Base-by-base conservation (phyloP, 2,113 vertebrate species). In the Ancistrus triradiatus region DNA sequence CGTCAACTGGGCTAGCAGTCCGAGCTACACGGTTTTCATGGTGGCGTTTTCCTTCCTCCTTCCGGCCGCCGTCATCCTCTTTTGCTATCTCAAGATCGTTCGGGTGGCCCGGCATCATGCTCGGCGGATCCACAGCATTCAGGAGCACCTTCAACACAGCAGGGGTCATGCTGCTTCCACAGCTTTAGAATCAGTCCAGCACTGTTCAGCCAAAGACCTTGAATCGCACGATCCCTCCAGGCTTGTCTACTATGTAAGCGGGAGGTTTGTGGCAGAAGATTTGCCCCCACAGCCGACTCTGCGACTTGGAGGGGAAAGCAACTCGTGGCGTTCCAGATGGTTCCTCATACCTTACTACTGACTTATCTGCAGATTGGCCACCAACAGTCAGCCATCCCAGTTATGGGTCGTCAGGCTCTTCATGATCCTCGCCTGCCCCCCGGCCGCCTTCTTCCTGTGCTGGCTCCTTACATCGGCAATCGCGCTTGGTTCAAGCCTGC, bases 71-170 rank as follows among this genome's bases (percentile, higher is more conserved):
- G 78, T 91, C 67, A 88, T 91, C 59, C 78, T 91, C 55, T 90
- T 89, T 72, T 91, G 89, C 71, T 90, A 91, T 18, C 72, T 83
- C 22, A 85, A 85, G 65, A 90, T 90, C 2, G 81, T 90, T 13
- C 77, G 75, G 53, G 88, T 91, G 53, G 88, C 90, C 2, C 84
- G 85, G 14, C 72, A 81, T 25, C 90, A 91, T 3, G 85, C 84
- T 19, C 79, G 84, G 49, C 78, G 86, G 68, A 90, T 91, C 51
- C 87, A 89, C 5, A 79, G 71, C 3, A 35, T 90, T 58, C 86
- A 89, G 75, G 84, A 86, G 49, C 86, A 88, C 1, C 76, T 90
- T 3, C 86, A 87, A 56, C 78, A 76, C 15, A 78, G 78, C 76
- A 81, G 76, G 59, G 31, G 27, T 3, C 46, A 31, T 25, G 46